Base-by-base conservation (phyloP, 37 sponge, comb jelly and placozoan genomes). In the Ianthella basta region DNA sequence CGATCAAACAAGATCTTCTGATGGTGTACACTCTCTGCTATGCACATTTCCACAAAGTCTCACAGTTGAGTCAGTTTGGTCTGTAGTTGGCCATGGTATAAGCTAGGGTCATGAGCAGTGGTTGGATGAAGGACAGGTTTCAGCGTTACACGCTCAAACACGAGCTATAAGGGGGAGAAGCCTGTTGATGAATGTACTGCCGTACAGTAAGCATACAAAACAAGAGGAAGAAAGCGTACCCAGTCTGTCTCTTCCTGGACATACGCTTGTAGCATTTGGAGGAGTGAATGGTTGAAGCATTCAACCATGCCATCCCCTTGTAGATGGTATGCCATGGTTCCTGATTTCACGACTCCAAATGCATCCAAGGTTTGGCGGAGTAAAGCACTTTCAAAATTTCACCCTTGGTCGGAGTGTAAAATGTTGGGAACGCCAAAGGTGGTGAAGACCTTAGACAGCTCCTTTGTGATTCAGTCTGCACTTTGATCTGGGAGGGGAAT, bases 211-310 rank as follows among this genome's bases (percentile, higher is more conserved):
- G 87, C 87, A 66, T 56, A 86, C 55, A 86, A 39, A 56, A 86
- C 73, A 19, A 92, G 84, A 6, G 89, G 93, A 3, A 92, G 53
- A 67, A 68, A 81, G 10, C 80, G 63, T 44, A 88, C 93, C 93
- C 93, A 92, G 16, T 92, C 84, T 30, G 81, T 35, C 30, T 86
- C 57, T 23, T 72, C 60, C 29, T 83, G 56, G 1, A 86, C 75
- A 69, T 89, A 92, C 14, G 84, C 27, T 33, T 87, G 56, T 18
- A 92, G 59, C 64, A 86, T 63, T 36, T 92, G 87, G 0, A 89
- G 63, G 0, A 92, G 65, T 27, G 84, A 79, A 10, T 87, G 60
- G 40, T 92, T 88, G 13, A 88, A 85, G 29, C 80, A 33, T 64
- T 92, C 92, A n/a, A 92, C 92, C 88, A 92, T 88, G 18, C n/a